Conservation (phyloP, 2,113 vertebrate species). For the Apteryx owenii region DNA sequence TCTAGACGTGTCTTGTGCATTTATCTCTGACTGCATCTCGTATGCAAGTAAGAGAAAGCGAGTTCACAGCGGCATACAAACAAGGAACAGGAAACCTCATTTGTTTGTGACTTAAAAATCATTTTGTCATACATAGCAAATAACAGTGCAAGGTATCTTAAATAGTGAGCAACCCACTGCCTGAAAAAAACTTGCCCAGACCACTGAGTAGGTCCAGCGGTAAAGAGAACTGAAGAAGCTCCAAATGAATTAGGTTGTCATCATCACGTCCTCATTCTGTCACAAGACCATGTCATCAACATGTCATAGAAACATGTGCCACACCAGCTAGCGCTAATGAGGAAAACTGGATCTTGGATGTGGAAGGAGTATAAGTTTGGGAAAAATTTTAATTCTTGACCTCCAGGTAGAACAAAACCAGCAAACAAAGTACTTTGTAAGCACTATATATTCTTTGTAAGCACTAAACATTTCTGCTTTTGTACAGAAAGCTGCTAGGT, state of each 20-base stretch:
- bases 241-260: not conserved
- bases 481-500: not conserved
- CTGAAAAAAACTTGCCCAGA: not conserved
- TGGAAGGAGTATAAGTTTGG: not conserved
- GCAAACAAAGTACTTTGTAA: not conserved
- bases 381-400: not conserved
- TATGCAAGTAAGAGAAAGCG: not conserved
- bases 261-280: not conserved
- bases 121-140: not conserved
- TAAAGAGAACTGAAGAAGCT: not conserved
- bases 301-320: not conserved
- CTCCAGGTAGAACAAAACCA: not conserved
- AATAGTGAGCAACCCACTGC: not conserved
- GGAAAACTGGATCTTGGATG: accelerated
- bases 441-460: not conserved
- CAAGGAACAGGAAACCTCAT: not conserved
- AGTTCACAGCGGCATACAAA: not conserved
- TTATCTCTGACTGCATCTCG: not conserved
- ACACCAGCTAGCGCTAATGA: not conserved
- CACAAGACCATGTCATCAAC: not conserved
- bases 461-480: not conserved
- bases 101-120: not conserved
- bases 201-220: not conserved
- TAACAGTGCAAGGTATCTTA: not conserved
- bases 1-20: not conserved